Base-by-base conservation (phyloP, 1,140 invertebrate species). In the Orchesella cincta region DNA sequence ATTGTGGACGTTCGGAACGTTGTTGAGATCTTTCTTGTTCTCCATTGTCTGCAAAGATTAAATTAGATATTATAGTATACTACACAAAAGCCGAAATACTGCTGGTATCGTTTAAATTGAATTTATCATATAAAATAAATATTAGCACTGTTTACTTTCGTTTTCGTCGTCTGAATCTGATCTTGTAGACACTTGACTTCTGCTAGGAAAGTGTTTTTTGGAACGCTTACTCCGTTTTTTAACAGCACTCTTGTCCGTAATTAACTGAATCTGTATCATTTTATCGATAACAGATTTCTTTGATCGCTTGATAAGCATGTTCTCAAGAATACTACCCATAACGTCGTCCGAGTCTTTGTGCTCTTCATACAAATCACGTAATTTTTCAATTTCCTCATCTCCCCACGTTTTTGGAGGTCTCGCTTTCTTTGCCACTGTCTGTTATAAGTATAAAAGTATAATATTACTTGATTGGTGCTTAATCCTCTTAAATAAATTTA, bases 301-400 rank as follows among this genome's bases (percentile, higher is more conserved):
- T 8, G 89, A 87, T 72, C 90, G 85, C 51, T 86, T 86, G 0
- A 87, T 83, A 8, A 86, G 86, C 85, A 92, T 87, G 57, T 88
- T 85, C 26, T 87, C 82, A 80, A 91, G 86, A 81, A 92, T 91
- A 76, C 86, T 85, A 28, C 84, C 84, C 80, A 92, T 84, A 39
- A 90, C 87, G 92, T 91, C 92, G 78, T 88, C 84, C 62, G 89
- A 87, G 39, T 91, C 88, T 81, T 88, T 89, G 83, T 90, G 89
- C 83, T 92, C 87, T 77, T 92, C 88, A 88, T 91, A 95, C 51
- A 96, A 85, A 82, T 90, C 88, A 54, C 85, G 88, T 28, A 97
- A 87, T 83, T 93, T 89, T 62, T 87, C 86, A 80, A 95, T 91
- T 86, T 96, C 93, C 80, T 95, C 91, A 79, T 92, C 90, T 18